Percentiles rank a stretch among this genome's conserved stretches.
Evolutionary conservation across 2,888 invertebrate species (phyloP).

Genomic region (Nephrotoma appendiculata): DNA sequence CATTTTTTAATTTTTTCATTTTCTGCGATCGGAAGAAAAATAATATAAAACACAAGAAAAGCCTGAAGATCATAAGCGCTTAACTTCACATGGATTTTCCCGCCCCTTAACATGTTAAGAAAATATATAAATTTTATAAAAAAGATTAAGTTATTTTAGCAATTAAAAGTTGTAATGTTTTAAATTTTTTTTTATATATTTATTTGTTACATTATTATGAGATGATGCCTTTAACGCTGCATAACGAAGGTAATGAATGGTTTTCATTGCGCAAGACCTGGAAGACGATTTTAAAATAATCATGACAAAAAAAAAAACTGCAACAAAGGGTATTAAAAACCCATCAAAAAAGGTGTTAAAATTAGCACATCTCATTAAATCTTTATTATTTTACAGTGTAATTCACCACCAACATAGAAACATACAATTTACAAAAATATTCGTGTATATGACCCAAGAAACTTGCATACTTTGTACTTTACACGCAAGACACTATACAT

Average conservation of each 20-base stretch:
- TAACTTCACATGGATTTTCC: not conserved
- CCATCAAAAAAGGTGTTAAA: not conserved
- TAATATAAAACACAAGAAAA: not conserved
- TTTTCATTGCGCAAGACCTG: not conserved
- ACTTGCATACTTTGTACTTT: not conserved
- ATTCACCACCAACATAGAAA: not conserved
- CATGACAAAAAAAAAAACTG: not conserved
- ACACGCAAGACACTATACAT: not conserved
- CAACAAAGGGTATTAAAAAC: not conserved
- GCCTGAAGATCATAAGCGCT: not conserved
- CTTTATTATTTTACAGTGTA: not conserved
- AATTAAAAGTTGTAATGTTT: not conserved
- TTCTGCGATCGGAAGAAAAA: not conserved
- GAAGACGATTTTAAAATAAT: not conserved
- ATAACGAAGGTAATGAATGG: not conserved
- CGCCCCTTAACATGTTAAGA: not conserved
- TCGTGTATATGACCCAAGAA: not conserved
- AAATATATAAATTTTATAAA: not conserved
- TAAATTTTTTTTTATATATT: not conserved
- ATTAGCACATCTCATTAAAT: not conserved
- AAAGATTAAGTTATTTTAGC: not conserved
- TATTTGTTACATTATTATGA: not conserved
- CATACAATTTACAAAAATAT: not conserved
- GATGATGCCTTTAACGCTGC: not conserved
- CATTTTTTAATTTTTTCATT: not conserved